phyloP scores from a whole-genome alignment of 2,888 invertebrate species.

The Drosophila melanosoma region DNA sequence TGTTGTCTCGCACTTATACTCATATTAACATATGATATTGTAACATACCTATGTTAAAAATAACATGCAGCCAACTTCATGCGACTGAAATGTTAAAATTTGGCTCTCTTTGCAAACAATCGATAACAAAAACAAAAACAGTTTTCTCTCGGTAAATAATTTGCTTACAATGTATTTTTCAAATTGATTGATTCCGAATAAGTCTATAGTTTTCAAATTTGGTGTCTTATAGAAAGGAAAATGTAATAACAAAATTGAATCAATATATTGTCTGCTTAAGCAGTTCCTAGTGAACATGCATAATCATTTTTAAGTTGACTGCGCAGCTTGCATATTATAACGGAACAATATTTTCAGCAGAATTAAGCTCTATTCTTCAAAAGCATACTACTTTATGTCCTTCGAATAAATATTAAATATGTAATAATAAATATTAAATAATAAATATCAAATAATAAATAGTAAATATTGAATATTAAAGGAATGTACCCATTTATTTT shows the following conservation, averaged over 20 bases:
- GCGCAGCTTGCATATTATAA: background rate
- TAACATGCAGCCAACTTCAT: conserved; percentile 3
- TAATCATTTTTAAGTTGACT: background rate
- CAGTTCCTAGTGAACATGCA: background rate
- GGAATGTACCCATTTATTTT: too few species aligned
- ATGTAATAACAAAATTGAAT: background rate
- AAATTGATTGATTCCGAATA: too few species aligned
- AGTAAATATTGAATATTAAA: too few species aligned
- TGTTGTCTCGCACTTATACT: conserved; percentile 3
- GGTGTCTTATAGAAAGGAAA: background rate
- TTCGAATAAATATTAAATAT: too few species aligned
- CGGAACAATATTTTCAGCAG: background rate
- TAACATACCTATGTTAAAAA: conserved; percentile 11
- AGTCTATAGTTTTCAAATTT: background rate
- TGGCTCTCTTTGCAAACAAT: background rate
- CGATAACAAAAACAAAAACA: background rate
- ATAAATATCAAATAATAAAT: too few species aligned
- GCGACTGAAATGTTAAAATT: background rate
- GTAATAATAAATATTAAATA: too few species aligned
- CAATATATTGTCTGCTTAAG: background rate
- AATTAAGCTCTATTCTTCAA: background rate
- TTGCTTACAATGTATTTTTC: too few species aligned
- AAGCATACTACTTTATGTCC: background rate
- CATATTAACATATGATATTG: conserved; percentile 15
- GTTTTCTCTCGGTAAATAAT: background rate